Base-by-base conservation (phyloP, 2,888 invertebrate species). In the Alloscopus bannaensis region DNA sequence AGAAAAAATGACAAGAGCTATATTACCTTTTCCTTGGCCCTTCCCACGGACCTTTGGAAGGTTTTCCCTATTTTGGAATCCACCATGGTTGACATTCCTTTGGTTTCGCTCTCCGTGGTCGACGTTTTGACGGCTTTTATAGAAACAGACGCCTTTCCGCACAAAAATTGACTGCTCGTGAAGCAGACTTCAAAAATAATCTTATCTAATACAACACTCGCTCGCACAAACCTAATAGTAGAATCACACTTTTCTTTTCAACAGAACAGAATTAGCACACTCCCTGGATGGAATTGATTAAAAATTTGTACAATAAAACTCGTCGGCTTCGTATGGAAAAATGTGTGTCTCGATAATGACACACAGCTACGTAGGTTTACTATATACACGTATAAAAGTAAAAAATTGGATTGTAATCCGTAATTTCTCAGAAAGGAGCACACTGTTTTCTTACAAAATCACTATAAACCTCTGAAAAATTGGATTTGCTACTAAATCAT, bases 11-110 rank as follows among this genome's bases (percentile, higher is more conserved):
- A 40, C 31, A 62, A 31, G 36, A 40, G 13, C 36, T 13, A 18
- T 59, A 45, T 81, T 82, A 86, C 86, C 84, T 86, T 86, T 75
- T 86, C 86, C 80, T 86, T 86, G 65, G 86, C 86, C 68, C 86
- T 84, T 83, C 86, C 86, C 47, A 86, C 84, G 52, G 83, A 83
- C 76, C 83, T 83, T 75, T 82, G 82, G 59, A 86, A 82, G 65
- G 82, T 81, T 82, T 86, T 86, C 40, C 82, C 84, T 62, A 86
- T 78, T 77, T 86, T 86, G 52, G 84, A 84, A 75, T 86, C 84
- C 77, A 83, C 84, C 82, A 83, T 83, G n/a, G 84, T 84, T 81
- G 84, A 81, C 84, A 84, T 84, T 66, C 69, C 77, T 62, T 62
- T 77, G 42, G 75, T 18, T 11, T 69, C 69, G 77, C 22, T 77